Percentiles rank a stretch among this genome's conserved stretches.
These are phyloP conservation scores for Nomada ferruginata DNA, from an alignment of 2,888 invertebrate species.

Conservation along the genomic window DNA sequence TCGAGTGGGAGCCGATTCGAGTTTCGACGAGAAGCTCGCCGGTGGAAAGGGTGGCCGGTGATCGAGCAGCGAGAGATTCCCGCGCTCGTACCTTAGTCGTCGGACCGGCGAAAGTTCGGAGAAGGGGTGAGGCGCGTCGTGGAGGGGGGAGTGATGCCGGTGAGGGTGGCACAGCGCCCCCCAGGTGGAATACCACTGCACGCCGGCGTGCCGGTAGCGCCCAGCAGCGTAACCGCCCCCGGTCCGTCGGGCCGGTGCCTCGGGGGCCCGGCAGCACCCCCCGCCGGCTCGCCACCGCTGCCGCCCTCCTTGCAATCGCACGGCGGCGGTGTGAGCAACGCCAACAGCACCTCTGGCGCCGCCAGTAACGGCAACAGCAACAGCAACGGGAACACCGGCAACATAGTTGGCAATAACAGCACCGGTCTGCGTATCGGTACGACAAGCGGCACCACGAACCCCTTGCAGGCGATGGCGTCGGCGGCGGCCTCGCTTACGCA, in stretches of 20 bases:
- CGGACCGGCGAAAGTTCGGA: constrained; percentile 70
- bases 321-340: constrained; percentile 65
- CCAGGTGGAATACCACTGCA: constrained; percentile 87
- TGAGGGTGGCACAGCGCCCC: constrained; percentile 87
- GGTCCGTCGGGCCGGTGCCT: constrained; percentile 87
- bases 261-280: constrained; percentile 80
- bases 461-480: constrained; percentile 83
- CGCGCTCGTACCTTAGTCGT: constrained; percentile 50
- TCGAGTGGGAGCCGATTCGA: background rate
- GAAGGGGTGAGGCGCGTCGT: constrained; percentile 81
- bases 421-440: constrained; percentile 35
- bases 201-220: constrained; percentile 87
- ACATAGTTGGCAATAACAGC: constrained; percentile 34
- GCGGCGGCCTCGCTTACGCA: constrained; percentile 82
- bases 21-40: background rate
- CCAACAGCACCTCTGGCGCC: constrained; percentile 47
- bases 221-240: constrained; percentile 87
- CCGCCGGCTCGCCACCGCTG: constrained; percentile 80
- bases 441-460: constrained; percentile 76
- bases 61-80: constrained; percentile 22
- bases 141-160: constrained; percentile 84
- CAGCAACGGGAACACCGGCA: constrained; percentile 77
- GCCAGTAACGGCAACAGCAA: constrained; percentile 70
- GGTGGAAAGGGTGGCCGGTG: background rate
- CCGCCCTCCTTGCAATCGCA: constrained; percentile 76